Conservation (phyloP, 2,797 vertebrate species). For the Myotis pilosus region DNA sequence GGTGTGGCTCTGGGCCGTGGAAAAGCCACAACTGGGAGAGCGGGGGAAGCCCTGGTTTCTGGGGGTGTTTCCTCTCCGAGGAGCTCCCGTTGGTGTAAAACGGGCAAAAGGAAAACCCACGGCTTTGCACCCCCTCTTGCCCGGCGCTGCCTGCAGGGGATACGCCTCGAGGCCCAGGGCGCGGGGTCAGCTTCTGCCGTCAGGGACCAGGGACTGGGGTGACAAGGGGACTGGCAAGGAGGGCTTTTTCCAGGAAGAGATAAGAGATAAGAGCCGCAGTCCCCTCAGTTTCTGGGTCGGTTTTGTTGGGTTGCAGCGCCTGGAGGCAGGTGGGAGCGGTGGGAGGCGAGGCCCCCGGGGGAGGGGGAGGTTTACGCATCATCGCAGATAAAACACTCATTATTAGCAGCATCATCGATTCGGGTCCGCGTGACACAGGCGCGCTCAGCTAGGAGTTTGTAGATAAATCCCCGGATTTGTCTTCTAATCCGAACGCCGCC, state of each 20-base stretch:
- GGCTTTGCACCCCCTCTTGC: background rate
- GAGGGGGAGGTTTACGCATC: background rate
- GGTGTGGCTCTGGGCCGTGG: background rate
- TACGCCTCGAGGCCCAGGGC: no score
- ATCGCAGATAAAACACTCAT: background rate
- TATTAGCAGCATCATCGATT: background rate
- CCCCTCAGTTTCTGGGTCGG: no score
- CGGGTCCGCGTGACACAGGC: background rate
- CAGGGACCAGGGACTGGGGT: no score
- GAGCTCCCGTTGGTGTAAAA: background rate
- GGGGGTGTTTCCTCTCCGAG: background rate
- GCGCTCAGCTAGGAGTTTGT: background rate
- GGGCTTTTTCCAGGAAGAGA: background rate
- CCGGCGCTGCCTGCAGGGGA: background rate
- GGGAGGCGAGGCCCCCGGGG: background rate
- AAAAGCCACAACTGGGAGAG: background rate
- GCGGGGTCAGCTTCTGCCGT: background rate
- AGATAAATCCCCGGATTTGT: constrained; percentile 45
- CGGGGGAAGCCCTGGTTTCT: background rate
- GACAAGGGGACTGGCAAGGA: background rate
- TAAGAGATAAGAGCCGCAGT: no score
- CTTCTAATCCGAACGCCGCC: background rate
- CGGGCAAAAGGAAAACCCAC: background rate
- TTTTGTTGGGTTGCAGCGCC: background rate
- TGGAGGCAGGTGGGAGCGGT: background rate